These are phyloP conservation scores for Catotricha subobsoleta DNA, from an alignment of 2,888 invertebrate genomes.

Conservation along the genomic window DNA sequence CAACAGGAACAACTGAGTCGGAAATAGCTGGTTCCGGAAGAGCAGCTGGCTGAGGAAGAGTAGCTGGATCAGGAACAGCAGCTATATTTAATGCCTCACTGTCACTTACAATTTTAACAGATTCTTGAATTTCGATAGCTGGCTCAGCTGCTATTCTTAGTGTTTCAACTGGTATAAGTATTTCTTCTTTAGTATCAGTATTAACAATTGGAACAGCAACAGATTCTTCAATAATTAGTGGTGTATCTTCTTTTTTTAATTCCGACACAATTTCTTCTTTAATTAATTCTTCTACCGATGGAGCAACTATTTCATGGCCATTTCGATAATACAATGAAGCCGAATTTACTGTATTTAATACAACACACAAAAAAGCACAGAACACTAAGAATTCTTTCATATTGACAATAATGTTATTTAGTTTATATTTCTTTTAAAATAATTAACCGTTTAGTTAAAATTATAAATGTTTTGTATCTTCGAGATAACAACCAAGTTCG, in stretches of 20 bases:
- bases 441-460: background rate
- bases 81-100: background rate
- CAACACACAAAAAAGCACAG: background rate
- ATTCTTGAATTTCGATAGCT: background rate
- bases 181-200: background rate
- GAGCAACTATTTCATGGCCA: conserved; percentile 3
- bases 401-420: too few relatives aligned
- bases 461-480: background rate
- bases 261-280: conserved; percentile 4
- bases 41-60: background rate
- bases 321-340: conserved; percentile 5
- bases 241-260: background rate
- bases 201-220: background rate
- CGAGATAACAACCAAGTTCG: background rate
- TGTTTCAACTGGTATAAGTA: background rate
- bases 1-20: background rate
- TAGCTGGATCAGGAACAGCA: background rate
- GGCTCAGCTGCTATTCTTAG: background rate
- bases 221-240: background rate
- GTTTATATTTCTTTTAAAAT: background rate
- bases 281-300: background rate
- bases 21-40: background rate
- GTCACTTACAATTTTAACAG: background rate
- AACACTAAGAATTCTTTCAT: background rate
- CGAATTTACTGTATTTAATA: background rate